Conservation (phyloP, 2,888 invertebrate species). For the Ischnus inquisitorius region DNA sequence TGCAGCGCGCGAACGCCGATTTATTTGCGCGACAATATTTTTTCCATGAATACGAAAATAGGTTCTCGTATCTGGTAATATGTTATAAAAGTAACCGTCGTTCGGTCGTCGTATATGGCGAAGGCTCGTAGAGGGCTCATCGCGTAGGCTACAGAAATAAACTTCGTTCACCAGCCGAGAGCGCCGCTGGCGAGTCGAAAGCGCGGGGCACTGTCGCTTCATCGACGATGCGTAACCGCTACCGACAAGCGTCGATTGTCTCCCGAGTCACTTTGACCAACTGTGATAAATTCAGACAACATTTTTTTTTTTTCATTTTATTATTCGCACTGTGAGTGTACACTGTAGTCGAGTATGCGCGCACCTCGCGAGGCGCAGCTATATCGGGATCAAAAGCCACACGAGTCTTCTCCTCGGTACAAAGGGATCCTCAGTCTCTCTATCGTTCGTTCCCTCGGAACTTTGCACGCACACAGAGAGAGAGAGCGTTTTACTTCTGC, state of each 20-base stretch:
- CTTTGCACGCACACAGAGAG: slow-evolving; percentile 4
- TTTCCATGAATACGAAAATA: not conserved
- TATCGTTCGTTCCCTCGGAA: slow-evolving; percentile 26
- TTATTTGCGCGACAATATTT: not conserved
- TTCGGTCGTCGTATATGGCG: not conserved
- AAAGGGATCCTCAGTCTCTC: slow-evolving; percentile 61
- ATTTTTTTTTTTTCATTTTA: slow-evolving; percentile 63
- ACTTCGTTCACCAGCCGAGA: slow-evolving; percentile 49
- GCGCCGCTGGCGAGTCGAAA: slow-evolving; percentile 42
- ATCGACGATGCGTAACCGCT: slow-evolving; percentile 71
- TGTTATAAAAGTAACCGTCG: slow-evolving; percentile 20
- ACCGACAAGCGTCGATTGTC: slow-evolving; percentile 76
- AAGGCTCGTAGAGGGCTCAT: not conserved
- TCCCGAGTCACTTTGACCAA: slow-evolving; percentile 73
- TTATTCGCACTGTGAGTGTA: slow-evolving; percentile 1
- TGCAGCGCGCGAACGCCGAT: not conserved
- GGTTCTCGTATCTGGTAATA: not conserved
- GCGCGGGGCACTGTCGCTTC: slow-evolving; percentile 64
- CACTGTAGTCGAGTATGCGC: not conserved
- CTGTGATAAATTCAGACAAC: slow-evolving; percentile 73
- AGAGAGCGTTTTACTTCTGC: slow-evolving; percentile 34
- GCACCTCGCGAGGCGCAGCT: slow-evolving; percentile 34
- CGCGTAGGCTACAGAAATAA: slow-evolving; percentile 58
- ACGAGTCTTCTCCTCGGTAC: slow-evolving; percentile 49
- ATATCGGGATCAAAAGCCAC: slow-evolving; percentile 71